Conservation (phyloP, 2,797 vertebrate species). For the Knipowitschia caucasica region DNA sequence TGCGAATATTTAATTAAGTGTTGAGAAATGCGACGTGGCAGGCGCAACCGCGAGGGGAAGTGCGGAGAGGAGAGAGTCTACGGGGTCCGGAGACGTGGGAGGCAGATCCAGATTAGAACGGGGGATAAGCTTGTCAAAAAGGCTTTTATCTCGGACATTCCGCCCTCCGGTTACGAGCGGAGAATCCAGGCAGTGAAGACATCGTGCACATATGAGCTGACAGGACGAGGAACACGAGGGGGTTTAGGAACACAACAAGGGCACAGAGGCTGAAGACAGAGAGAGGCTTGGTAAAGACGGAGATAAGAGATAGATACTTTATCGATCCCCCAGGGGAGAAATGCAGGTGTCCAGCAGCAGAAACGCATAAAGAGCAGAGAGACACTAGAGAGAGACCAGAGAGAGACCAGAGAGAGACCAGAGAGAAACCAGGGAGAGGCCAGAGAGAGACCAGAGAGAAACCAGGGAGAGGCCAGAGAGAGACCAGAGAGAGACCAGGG, state of each 20-base stretch:
- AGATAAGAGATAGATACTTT: too few relatives aligned
- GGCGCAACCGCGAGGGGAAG: conserved; percentile 26
- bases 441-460: too few relatives aligned
- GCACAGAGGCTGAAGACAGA: conserved; percentile 30
- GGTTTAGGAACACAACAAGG: conserved; percentile 32
- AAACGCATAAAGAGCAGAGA: too few relatives aligned
- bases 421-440: too few relatives aligned
- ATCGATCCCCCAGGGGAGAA: too few relatives aligned
- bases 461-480: too few relatives aligned
- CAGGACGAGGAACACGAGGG: conserved; percentile 17
- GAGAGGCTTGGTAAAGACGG: conserved; percentile 21
- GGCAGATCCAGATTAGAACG: conserved; percentile 63
- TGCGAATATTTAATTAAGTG: conserved; percentile 46
- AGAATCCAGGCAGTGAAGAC: not conserved
- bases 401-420: too few relatives aligned
- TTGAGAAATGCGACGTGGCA: conserved; percentile 50
- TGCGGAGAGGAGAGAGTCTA: conserved; percentile 32
- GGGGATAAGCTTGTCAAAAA: conserved; percentile 63
- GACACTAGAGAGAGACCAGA: too few relatives aligned
- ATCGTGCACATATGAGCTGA: conserved; percentile 19
- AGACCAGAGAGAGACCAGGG: too few relatives aligned
- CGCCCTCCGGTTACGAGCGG: not conserved
- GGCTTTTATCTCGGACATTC: conserved; percentile 53
- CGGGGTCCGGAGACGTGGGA: conserved; percentile 48
- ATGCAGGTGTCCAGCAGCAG: too few relatives aligned